These are phyloP conservation scores for Mus caroli DNA, from an alignment of 2,797 vertebrate species.

Conservation along the genomic window DNA sequence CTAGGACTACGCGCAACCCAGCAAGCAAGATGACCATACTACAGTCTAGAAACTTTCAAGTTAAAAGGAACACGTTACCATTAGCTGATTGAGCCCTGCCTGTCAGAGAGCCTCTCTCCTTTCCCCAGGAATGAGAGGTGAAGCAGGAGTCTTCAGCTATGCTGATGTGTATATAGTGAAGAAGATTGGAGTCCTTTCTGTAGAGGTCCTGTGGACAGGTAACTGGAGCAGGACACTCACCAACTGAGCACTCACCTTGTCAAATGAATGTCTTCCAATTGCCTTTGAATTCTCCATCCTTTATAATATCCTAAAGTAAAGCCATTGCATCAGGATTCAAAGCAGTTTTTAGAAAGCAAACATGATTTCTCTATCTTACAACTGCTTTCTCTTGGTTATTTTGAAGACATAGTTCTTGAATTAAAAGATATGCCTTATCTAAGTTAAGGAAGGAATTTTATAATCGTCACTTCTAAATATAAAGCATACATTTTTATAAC, in stretches of 20 bases:
- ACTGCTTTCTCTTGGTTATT: background rate
- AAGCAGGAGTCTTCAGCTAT: background rate
- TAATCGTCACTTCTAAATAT: background rate
- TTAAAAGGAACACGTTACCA: background rate
- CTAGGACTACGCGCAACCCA: background rate
- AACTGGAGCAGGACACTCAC: background rate
- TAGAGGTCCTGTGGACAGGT: background rate
- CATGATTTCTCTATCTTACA: background rate
- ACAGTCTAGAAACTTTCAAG: background rate
- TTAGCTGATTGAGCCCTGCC: accelerated
- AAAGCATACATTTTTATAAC: slow-evolving; percentile 21
- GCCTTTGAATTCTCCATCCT: slow-evolving; percentile 26
- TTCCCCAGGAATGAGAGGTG: background rate
- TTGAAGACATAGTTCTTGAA: background rate
- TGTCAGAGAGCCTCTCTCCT: background rate
- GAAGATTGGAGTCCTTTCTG: background rate
- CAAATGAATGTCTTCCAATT: slow-evolving; percentile 41
- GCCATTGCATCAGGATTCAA: slow-evolving; percentile 10
- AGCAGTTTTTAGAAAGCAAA: slow-evolving; percentile 35
- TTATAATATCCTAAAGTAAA: background rate
- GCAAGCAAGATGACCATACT: background rate
- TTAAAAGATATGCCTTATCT: background rate
- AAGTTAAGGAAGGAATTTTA: background rate
- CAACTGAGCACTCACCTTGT: background rate
- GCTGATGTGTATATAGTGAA: background rate